Evolutionary conservation across 2,113 vertebrate genomes (phyloP).

Genomic region (Oreochromis spilurus): DNA sequence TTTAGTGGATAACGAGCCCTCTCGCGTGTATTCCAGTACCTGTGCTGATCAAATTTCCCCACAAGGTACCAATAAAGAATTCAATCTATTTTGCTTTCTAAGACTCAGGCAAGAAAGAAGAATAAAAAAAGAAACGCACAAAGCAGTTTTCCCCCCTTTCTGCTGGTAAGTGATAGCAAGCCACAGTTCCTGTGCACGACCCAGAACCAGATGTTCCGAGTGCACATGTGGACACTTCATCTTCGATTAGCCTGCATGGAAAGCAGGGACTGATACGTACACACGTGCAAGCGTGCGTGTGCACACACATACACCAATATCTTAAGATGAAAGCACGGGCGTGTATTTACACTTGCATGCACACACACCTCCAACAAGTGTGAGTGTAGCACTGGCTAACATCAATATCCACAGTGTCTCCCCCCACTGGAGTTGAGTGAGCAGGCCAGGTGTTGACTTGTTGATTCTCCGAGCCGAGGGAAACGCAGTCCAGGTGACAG

Average conservation of each 20-base stretch:
- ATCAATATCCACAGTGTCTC: slow-evolving; percentile 23
- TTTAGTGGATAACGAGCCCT: background rate
- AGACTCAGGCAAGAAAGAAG: background rate
- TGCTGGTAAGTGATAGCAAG: slow-evolving; percentile 42
- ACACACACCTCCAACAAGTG: background rate
- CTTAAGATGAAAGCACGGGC: background rate
- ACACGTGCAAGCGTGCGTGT: background rate
- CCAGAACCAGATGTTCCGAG: slow-evolving; percentile 60
- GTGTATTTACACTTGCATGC: background rate
- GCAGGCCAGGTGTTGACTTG: slow-evolving; percentile 50
- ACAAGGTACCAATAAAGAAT: slow-evolving; percentile 2
- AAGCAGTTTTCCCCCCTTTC: background rate
- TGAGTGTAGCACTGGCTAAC: slow-evolving; percentile 16
- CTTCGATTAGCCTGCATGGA: slow-evolving; percentile 53
- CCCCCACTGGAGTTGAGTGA: slow-evolving; percentile 43
- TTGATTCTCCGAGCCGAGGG: slow-evolving; percentile 6
- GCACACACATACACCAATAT: background rate
- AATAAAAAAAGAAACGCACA: background rate
- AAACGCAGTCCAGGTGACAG: slow-evolving; percentile 52
- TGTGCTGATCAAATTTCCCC: background rate
- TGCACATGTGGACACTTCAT: slow-evolving; percentile 58
- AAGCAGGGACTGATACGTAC: slow-evolving; percentile 25
- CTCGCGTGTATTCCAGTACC: background rate
- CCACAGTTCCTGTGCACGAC: slow-evolving; percentile 39
- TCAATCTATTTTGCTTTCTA: slow-evolving; percentile 7